Evolutionary conservation across 2,113 vertebrate species (phyloP), one percentile per base, ranked within the genome.

Genomic region (Triplophysa siluroides): DNA sequence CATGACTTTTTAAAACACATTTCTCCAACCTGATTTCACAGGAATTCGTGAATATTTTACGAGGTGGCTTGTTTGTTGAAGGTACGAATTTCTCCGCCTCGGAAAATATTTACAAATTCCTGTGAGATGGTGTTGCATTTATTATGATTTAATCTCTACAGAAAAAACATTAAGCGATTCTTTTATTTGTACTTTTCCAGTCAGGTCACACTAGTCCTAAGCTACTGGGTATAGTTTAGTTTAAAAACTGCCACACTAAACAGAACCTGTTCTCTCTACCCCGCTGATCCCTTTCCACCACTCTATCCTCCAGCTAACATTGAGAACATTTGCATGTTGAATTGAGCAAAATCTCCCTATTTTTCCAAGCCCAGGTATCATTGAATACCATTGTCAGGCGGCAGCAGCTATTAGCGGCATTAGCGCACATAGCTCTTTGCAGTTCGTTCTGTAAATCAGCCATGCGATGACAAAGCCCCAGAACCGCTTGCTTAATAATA

Each of bases 391-490:
- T 54, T 77, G 41, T 65, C 60, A 63, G 16, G 41, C 2, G 58
- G 33, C 45, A 75, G 58, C 38, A 26, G 72, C 58, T 41, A 75
- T 75, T 63, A 75, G 72, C 0, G 16, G 72, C 33, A 62, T 75
- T 75, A 61, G 38, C 14, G 13, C 52, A 73, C 54, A 73, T 43
- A 73, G 13, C 41, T 38, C 10, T 63, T 45, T 63, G 45, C 61
- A 33, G 74, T 77, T 77, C 1, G 18, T 77, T 77, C 12, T 77
- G 74, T 77, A 65, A 64, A 77, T 54, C 74, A 77, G 52, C 74
- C 74, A 77, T 77, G 62, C 62, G 18, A 64, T 2, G 13, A 33
- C 62, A 29, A 65, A 50, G 47, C 26, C 45, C 41, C 38, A 1
- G 43, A 1, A 19, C 26, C 52, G 45, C 74, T 65, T 26, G 45